These are phyloP conservation scores for Amyelois transitella DNA, from an alignment of 1,140 invertebrate genomes.

Conservation along the genomic window DNA sequence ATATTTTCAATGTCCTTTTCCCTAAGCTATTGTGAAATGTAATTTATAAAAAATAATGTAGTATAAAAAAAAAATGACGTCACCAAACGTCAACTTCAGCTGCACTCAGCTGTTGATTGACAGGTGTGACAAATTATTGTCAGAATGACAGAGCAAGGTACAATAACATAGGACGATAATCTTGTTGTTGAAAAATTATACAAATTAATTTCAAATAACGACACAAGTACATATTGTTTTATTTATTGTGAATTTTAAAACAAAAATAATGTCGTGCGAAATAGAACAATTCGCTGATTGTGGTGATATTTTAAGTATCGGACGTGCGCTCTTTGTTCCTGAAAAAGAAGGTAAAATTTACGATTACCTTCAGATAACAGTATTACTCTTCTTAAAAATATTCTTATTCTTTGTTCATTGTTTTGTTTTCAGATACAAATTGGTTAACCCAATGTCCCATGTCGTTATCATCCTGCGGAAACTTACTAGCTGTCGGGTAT, in stretches of 20 bases:
- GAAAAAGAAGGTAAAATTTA: constrained; percentile 59
- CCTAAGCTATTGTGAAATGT: too few relatives aligned
- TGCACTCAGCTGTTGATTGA: too few relatives aligned
- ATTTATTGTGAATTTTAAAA: not conserved
- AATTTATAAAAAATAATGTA: too few relatives aligned
- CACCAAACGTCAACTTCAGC: too few relatives aligned
- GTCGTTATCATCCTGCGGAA: constrained; percentile 83
- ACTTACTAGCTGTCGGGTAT: constrained; percentile 81
- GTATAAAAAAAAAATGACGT: too few relatives aligned
- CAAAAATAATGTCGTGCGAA: constrained; percentile 68
- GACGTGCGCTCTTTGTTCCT: constrained; percentile 74
- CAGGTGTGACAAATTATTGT: too few relatives aligned
- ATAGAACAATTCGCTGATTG: constrained; percentile 81
- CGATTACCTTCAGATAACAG: not conserved
- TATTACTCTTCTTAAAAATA: not conserved
- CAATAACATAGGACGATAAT: too few relatives aligned
- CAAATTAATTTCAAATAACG: not conserved
- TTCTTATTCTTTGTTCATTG: constrained; percentile 21
- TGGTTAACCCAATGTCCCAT: constrained; percentile 84
- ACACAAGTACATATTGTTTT: not conserved
- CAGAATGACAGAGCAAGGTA: too few relatives aligned
- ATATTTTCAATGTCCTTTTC: too few relatives aligned
- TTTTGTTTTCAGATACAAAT: constrained; percentile 72
- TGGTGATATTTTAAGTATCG: constrained; percentile 76
- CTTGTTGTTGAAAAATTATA: not conserved